These are phyloP conservation scores for Betta splendens DNA, from an alignment of 2,797 vertebrate species.

Conservation along the genomic window DNA sequence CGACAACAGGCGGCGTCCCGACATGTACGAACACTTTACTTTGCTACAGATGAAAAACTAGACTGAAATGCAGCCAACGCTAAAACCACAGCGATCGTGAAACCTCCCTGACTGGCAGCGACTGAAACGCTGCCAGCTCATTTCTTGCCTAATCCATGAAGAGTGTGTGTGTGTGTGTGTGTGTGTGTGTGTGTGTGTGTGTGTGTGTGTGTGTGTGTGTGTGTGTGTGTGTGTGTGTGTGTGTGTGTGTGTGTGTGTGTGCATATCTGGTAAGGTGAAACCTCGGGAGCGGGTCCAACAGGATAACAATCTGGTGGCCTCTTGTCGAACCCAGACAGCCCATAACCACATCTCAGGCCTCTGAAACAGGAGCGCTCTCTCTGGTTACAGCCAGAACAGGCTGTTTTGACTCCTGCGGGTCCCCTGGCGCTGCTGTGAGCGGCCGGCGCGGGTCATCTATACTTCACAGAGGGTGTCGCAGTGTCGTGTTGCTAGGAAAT, in stretches of 20 bases:
- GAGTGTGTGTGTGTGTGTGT: too few species aligned
- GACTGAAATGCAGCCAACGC: constrained; percentile 3
- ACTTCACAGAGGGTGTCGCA: constrained; percentile 56
- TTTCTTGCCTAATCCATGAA: constrained; percentile 39
- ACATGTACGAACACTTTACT: constrained; percentile 20
- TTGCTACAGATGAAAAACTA: constrained; percentile 5
- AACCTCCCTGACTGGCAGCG: neutral
- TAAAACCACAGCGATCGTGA: constrained; percentile 4
- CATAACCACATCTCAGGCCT: constrained; percentile 42
- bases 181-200: too few species aligned
- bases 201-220: too few species aligned
- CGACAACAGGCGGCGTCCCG: too few species aligned
- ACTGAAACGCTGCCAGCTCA: constrained; percentile 1
- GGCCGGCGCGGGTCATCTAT: constrained; percentile 70
- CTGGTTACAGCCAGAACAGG: constrained; percentile 59
- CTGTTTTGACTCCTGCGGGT: constrained; percentile 52
- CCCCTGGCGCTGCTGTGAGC: constrained; percentile 63
- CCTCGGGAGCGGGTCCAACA: constrained; percentile 36
- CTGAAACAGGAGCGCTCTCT: constrained; percentile 62
- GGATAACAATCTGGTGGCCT: constrained; percentile 45
- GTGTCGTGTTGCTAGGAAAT: constrained; percentile 75
- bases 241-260: too few species aligned
- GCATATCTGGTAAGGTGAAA: constrained; percentile 51
- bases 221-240: too few species aligned
- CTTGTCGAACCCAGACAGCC: constrained; percentile 38